Percentiles rank a stretch among this genome's conserved stretches.
Conservation (phyloP, 2,797 vertebrate species). For the Poeciliopsis presidionis region DNA sequence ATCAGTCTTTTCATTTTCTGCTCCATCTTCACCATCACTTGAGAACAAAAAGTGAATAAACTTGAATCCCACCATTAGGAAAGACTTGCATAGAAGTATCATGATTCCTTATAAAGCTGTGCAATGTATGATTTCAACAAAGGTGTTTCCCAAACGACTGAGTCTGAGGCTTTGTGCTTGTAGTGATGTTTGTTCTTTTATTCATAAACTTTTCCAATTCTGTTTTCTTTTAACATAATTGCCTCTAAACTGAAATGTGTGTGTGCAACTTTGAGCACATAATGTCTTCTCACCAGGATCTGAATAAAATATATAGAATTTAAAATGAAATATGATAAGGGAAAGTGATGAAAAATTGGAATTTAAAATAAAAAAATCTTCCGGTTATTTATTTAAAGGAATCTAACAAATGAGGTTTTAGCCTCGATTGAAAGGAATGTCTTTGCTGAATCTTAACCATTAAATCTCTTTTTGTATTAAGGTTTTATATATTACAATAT, state of each 20-base stretch:
- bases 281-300: background rate
- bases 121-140: background rate
- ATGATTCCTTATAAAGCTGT: background rate
- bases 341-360: background rate
- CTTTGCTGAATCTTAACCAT: no score
- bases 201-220: background rate
- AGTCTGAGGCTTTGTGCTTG: slow-evolving; percentile 14
- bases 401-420: background rate
- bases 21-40: background rate
- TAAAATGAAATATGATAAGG: background rate
- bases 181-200: background rate
- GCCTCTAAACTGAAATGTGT: slow-evolving; percentile 1
- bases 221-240: background rate
- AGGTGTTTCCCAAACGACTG: background rate
- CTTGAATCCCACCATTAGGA: background rate
- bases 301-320: background rate
- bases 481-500: no score
- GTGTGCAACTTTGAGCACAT: background rate
- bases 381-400: background rate
- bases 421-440: no score
- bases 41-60: background rate
- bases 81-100: background rate
- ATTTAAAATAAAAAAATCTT: background rate
- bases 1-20: background rate
- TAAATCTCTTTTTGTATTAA: no score